Evolutionary conservation across 37 sponge, comb jelly and placozoan species (phyloP).

Genomic region (Eunapius fragilis): DNA sequence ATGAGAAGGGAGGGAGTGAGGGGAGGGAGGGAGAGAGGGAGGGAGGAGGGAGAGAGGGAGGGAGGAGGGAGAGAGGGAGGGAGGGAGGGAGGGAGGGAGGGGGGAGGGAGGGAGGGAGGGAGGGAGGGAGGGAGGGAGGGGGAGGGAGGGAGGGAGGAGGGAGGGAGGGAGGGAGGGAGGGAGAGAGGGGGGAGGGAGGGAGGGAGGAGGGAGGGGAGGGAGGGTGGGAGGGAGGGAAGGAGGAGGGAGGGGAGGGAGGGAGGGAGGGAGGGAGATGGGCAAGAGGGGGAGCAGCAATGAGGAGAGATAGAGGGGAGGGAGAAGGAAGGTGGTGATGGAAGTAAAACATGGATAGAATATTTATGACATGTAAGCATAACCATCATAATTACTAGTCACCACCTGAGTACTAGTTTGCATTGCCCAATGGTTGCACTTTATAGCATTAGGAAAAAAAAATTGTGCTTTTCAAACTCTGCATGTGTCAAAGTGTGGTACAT

Average conservation of each 20-base stretch:
- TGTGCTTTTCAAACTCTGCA: slow-evolving; percentile 36
- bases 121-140: not conserved
- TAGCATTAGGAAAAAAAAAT: slow-evolving; percentile 77
- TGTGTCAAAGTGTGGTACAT: not conserved
- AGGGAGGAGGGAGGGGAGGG: not conserved
- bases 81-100: not conserved
- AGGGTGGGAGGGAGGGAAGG: not conserved
- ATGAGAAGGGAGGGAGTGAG: not conserved
- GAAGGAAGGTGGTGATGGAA: not conserved
- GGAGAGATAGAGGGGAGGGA: not conserved
- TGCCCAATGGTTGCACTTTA: slow-evolving; percentile 29
- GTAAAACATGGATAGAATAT: slow-evolving; percentile 14
- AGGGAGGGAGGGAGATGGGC: not conserved
- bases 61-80: not conserved
- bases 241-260: not conserved
- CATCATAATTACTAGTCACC: not conserved
- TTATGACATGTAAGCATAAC: slow-evolving; percentile 13
- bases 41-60: not conserved
- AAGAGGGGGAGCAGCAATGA: not conserved
- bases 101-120: not conserved
- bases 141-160: not conserved
- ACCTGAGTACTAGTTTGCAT: slow-evolving; percentile 60
- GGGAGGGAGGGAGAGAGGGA: not conserved
- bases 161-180: slow-evolving; percentile 22
- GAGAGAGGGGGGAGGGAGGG: not conserved